A percentile compares a stretch with the other conserved stretches of the same genome.
phyloP scores from a whole-genome alignment of 2,797 vertebrate genomes.

The Sebastes glaucus region DNA sequence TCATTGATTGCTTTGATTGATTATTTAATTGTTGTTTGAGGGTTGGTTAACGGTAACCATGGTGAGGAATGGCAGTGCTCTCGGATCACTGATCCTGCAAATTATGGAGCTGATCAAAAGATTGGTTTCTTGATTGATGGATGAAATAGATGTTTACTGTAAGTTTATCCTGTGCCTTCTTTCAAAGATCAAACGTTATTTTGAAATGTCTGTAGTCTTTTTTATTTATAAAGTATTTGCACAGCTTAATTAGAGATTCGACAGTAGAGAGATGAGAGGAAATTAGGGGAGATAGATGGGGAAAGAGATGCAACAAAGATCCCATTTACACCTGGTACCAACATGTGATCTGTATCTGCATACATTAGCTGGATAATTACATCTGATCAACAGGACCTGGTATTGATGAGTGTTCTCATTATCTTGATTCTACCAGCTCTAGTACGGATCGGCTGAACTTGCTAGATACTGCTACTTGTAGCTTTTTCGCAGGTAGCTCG shows the following conservation, averaged over 20 bases:
- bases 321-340: slow-evolving; percentile 5
- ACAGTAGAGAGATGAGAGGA: background rate
- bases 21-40: slow-evolving; percentile 43
- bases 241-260: background rate
- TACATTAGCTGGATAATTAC: slow-evolving; percentile 14
- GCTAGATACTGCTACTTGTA: background rate
- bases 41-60: slow-evolving; percentile 25
- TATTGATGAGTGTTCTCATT: background rate
- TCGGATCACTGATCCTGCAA: slow-evolving; percentile 25
- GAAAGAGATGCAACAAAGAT: background rate
- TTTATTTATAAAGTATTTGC: background rate
- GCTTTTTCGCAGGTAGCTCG: background rate
- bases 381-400: slow-evolving; percentile 3
- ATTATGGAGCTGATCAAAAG: slow-evolving; percentile 30
- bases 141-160: slow-evolving; percentile 9
- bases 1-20: slow-evolving; percentile 45
- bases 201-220: background rate
- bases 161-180: background rate
- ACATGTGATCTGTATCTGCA: slow-evolving; percentile 8
- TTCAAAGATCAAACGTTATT: background rate
- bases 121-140: slow-evolving; percentile 34
- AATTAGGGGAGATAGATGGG: background rate
- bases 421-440: slow-evolving; percentile 1
- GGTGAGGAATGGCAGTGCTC: slow-evolving; percentile 8
- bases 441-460: background rate